Evolutionary conservation across 2,888 invertebrate species (phyloP).

Genomic region (Acleris holmiana): DNA sequence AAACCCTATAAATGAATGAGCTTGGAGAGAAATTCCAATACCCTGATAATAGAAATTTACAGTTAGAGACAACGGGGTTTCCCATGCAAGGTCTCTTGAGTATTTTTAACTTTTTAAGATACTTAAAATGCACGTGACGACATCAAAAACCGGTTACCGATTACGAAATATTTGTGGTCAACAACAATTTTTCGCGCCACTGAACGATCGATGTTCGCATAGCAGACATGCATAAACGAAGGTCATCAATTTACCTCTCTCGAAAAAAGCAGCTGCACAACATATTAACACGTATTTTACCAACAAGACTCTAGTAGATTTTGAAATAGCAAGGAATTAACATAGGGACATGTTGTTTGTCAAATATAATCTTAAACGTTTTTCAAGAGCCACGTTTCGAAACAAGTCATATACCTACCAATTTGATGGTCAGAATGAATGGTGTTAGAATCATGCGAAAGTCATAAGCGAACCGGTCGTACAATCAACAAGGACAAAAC

Average conservation of each 20-base stretch:
- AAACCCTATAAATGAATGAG: too few relatives aligned
- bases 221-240: slow-evolving; percentile 48
- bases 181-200: slow-evolving; percentile 61
- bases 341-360: slow-evolving; percentile 25
- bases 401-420: slow-evolving; percentile 26
- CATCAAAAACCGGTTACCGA: slow-evolving; percentile 56
- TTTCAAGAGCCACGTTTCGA: slow-evolving; percentile 30
- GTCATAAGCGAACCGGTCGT: slow-evolving; percentile 44
- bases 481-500: slow-evolving; percentile 44
- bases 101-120: slow-evolving; percentile 27
- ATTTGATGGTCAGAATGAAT: slow-evolving; percentile 35
- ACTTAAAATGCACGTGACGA: slow-evolving; percentile 48
- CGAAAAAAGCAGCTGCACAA: slow-evolving; percentile 47
- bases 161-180: slow-evolving; percentile 66
- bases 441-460: slow-evolving; percentile 43
- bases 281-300: slow-evolving; percentile 38
- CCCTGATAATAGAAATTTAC: neutral
- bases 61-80: slow-evolving; percentile 9
- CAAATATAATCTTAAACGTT: slow-evolving; percentile 24
- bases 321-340: slow-evolving; percentile 23
- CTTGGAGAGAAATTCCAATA: neutral
- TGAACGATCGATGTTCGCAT: slow-evolving; percentile 57
- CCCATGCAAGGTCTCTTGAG: slow-evolving; percentile 14
- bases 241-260: slow-evolving; percentile 55
- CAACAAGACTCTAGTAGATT: slow-evolving; percentile 14